Evolutionary conservation across 1,140 invertebrate genomes (phyloP).

Genomic region (Drosophila willistoni): DNA sequence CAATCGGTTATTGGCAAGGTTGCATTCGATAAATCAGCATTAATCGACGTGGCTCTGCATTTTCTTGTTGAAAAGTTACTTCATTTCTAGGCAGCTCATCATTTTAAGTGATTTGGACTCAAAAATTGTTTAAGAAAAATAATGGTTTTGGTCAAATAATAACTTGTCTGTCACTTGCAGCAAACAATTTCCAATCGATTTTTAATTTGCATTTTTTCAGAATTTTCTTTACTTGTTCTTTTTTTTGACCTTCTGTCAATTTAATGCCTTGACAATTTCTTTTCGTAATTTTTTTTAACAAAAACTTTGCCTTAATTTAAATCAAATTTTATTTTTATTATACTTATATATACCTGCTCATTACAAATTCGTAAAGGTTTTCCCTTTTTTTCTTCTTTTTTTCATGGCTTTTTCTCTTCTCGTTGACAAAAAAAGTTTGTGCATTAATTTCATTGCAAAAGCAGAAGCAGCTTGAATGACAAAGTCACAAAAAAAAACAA

Average conservation of each 20-base stretch:
- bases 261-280: conserved; percentile 78
- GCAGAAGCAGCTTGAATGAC: conserved; percentile 66
- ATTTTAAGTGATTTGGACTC: too few relatives aligned
- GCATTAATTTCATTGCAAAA: conserved; percentile 79
- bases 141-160: background rate
- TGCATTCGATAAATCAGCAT: too few relatives aligned
- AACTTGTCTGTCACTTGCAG: background rate
- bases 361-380: conserved; percentile 71
- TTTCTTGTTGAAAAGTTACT: too few relatives aligned
- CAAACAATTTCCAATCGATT: background rate
- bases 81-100: too few relatives aligned
- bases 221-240: conserved; percentile 22
- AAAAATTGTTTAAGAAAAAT: background rate
- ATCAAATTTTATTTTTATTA: conserved; percentile 66
- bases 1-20: too few relatives aligned
- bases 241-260: conserved; percentile 58
- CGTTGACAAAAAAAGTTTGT: conserved; percentile 67
- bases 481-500: conserved; percentile 43
- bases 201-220: background rate
- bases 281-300: conserved; percentile 67
- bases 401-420: background rate
- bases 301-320: conserved; percentile 73
- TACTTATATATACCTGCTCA: conserved; percentile 60
- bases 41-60: too few relatives aligned
- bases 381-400: background rate